Evolutionary conservation across 1,140 invertebrate species (phyloP).

Genomic region (Daktulosphaira vitifoliae): DNA sequence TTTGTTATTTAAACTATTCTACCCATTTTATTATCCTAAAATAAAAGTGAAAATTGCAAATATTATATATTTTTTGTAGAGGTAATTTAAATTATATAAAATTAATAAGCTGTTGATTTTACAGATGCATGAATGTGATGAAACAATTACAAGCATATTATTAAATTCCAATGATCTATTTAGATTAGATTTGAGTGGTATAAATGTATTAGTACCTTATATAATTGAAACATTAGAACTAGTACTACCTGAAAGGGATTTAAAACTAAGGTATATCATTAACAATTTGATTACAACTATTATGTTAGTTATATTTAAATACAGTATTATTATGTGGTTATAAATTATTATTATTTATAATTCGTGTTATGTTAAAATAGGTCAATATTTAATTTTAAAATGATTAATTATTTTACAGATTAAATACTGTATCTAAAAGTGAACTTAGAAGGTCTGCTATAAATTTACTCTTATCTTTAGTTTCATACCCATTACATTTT

Average conservation of each 20-base stretch:
- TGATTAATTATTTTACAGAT: slow-evolving; percentile 5
- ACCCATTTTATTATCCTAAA: no score
- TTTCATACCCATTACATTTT: slow-evolving; percentile 85
- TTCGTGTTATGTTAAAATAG: background rate
- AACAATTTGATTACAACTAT: no score
- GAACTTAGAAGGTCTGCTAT: slow-evolving; percentile 84
- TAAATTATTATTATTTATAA: background rate
- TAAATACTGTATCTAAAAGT: slow-evolving; percentile 52
- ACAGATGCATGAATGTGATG: slow-evolving; percentile 54
- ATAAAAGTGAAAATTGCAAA: no score
- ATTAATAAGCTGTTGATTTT: background rate
- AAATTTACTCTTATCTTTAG: slow-evolving; percentile 76
- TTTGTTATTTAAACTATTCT: background rate
- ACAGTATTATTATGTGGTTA: no score
- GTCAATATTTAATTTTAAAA: background rate
- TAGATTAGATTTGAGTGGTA: slow-evolving; percentile 85
- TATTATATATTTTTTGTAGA: no score
- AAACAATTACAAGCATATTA: slow-evolving; percentile 67
- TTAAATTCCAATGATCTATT: slow-evolving; percentile 72
- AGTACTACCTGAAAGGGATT: slow-evolving; percentile 69
- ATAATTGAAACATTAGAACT: slow-evolving; percentile 82
- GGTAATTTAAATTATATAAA: no score
- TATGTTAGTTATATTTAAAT: no score
- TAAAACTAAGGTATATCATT: slow-evolving; percentile 48
- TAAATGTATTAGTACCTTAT: slow-evolving; percentile 80